A percentile compares a stretch with the other conserved stretches of the same genome.
These are phyloP conservation scores for Vombatus ursinus DNA, from an alignment of 2,113 vertebrate species.

Conservation along the genomic window DNA sequence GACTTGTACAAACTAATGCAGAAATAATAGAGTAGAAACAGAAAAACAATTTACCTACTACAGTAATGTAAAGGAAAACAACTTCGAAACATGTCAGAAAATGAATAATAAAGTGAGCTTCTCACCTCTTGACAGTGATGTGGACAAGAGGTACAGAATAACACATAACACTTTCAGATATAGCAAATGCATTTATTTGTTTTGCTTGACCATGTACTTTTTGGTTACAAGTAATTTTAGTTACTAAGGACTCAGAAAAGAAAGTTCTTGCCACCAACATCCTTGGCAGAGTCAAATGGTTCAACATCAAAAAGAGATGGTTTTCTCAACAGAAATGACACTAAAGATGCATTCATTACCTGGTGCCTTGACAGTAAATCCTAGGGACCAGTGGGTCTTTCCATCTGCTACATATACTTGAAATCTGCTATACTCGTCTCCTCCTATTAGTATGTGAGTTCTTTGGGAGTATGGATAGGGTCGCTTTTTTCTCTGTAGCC, in stretches of 20 bases:
- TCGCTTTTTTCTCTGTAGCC: neutral
- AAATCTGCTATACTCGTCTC: neutral
- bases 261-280: neutral
- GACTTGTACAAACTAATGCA: neutral
- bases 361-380: neutral
- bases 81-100: neutral
- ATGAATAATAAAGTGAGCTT: neutral
- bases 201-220: neutral
- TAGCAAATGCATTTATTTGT: neutral
- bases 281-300: neutral
- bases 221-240: neutral
- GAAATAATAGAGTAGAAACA: neutral
- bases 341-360: neutral
- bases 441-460: neutral
- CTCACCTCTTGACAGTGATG: neutral
- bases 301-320: neutral
- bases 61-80: neutral
- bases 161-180: neutral
- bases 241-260: neutral
- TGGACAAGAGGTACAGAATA: neutral
- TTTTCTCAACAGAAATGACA: neutral
- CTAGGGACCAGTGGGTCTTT: neutral
- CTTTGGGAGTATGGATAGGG: neutral
- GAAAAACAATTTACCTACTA: neutral
- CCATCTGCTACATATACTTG: neutral